Base-by-base conservation (phyloP, 1,140 invertebrate species). In the Euwallacea similis region DNA sequence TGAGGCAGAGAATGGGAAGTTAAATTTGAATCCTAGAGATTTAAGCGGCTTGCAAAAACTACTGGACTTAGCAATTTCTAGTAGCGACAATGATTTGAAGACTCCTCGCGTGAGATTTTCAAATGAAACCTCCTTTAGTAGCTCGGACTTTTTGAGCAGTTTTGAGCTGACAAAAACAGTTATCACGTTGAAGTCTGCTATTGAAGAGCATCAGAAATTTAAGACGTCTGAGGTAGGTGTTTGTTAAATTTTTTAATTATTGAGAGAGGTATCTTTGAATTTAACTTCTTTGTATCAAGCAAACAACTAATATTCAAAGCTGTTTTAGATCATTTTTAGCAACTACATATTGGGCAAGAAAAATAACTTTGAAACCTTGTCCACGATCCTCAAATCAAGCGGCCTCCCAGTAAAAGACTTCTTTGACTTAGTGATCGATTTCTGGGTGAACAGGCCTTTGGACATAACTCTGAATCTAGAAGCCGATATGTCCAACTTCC, bases 361-460 rank as follows among this genome's bases (percentile, higher is more conserved):
- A 82, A 83, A 80, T 53, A 78, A 83, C 44, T 82, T 83, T 73
- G 83, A 87, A 7, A 81, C 82, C 70, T 77, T 82, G 46, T 46
- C 68, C 55, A 53, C 69, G 41, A 59, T 75, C 66, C 59, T 79
- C 9, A 46, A 59, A 42, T 66, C 69, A 13, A 87, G 87, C 78
- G 79, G 82, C 58, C 85, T 91, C 67, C 77, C 85, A 47, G 83
- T 87, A 9, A 81, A 82, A 64, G 85, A 87, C 70, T 80, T 92
- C 11, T 86, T 92, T 68, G 83, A 86, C 76, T 82, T 91, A 42
- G 80, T 88, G n/a, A 83, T 92, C 41, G 81, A 84, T 54, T 91
- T 88, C 81, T 88, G 91, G 86, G 85, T 89, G 69, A 85, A 87
- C 74, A 82, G 85, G 74, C 74, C 83, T 0, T 75, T 87, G 47